Conservation (phyloP, 2,888 invertebrate species). For the Oscheius myriophilus region DNA sequence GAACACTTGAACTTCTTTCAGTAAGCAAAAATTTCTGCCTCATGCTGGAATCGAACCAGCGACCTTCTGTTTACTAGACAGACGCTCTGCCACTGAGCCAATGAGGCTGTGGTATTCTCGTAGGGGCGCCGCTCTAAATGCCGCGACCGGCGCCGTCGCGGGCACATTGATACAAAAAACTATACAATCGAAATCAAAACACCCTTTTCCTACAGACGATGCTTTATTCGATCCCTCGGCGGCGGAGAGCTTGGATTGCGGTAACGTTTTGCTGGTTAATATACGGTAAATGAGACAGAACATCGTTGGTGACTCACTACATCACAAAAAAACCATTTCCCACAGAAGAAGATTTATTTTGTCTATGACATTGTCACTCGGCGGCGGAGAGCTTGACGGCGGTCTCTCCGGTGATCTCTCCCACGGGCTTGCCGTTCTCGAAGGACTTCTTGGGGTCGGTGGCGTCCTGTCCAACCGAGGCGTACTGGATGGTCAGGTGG, state of each 20-base stretch:
- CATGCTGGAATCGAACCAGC: conserved; percentile 65
- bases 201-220: too few species aligned
- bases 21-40: conserved; percentile 41
- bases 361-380: conserved; percentile 28
- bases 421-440: conserved; percentile 34
- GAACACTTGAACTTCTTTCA: too few species aligned
- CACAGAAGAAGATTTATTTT: background rate
- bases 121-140: too few species aligned
- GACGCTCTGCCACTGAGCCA: conserved; percentile 57
- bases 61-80: conserved; percentile 67
- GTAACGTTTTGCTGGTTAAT: too few species aligned
- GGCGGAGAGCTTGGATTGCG: conserved; percentile 46
- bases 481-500: conserved; percentile 41
- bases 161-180: too few species aligned
- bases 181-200: too few species aligned
- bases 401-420: conserved; percentile 42
- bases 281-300: too few species aligned
- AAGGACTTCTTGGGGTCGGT: conserved; percentile 37
- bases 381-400: conserved; percentile 46
- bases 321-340: too few species aligned
- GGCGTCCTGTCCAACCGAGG: conserved; percentile 34
- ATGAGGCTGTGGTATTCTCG: background rate
- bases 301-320: too few species aligned
- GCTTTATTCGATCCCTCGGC: conserved; percentile 32
- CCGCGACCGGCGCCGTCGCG: too few species aligned